Evolutionary conservation across 2,888 invertebrate genomes (phyloP), one percentile per base, ranked within the genome.

Genomic region (Eupithecia subfuscata): DNA sequence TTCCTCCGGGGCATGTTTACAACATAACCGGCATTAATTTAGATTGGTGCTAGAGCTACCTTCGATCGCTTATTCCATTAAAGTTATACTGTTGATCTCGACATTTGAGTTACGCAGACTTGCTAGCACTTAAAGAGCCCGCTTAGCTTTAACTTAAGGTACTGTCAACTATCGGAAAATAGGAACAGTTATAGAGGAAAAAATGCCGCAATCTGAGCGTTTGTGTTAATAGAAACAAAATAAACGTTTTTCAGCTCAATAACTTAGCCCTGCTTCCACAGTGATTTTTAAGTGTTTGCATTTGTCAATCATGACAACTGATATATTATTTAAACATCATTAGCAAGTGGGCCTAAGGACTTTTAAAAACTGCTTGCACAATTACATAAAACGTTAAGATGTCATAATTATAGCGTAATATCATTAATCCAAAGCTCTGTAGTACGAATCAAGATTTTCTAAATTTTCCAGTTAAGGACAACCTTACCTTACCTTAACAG

Each of bases 41-140:
- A 89, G 86, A 88, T 85, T 82, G 81, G 69, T 11, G 22, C 52
- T 22, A 56, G 52, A 76, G 76, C 74, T 78, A 74, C 83, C 84
- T 87, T 87, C 86, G 87, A 90, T 92, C 87, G 90, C 87, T 87
- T 91, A 92, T 92, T 93, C 93, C 89, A 93, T 93, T 91, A 92
- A 93, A 91, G 84, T 92, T 91, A 86, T 85, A 88, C 82, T 78
- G 84, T 82, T 78, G 79, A 74, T 84, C 73, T 77, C 70, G 71
- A 73, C 48, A 68, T 74, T 75, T 63, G 68, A 74, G 69, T 73
- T 48, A 72, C 37, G 70, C 43, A 69, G 71, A 64, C 65, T 40
- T 72, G 48, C 60, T 73, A 70, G 67, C 22, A 64, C 48, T 73
- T 52, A 30, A 69, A 69, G 60, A 56, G 25, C 40, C 37, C 30